Evolutionary conservation across 2,888 invertebrate species (phyloP).

Genomic region (Meiosimyza platycephala): DNA sequence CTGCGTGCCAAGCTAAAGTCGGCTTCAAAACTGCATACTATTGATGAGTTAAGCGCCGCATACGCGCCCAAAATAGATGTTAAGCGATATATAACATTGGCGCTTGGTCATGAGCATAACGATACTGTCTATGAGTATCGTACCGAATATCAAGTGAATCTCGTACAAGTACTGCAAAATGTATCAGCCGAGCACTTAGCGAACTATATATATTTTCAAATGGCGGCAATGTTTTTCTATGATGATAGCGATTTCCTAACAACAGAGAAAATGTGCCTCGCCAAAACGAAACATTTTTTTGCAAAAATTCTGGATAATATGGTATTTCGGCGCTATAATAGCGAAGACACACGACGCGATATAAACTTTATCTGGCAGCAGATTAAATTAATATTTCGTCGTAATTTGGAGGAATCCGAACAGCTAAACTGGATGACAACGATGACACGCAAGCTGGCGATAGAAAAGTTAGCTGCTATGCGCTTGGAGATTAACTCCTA

Average conservation of each 20-base stretch:
- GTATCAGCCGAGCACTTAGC: constrained; percentile 51
- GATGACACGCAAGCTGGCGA: constrained; percentile 47
- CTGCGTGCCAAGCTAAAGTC: constrained; percentile 46
- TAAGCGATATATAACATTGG: constrained; percentile 51
- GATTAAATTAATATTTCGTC: constrained; percentile 51
- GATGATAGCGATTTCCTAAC: constrained; percentile 35
- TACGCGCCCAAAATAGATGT: constrained; percentile 52
- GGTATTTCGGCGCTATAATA: constrained; percentile 51
- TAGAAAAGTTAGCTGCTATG: constrained; percentile 53
- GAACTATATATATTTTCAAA: constrained; percentile 58
- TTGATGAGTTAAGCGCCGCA: constrained; percentile 44
- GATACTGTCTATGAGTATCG: constrained; percentile 55
- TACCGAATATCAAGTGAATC: constrained; percentile 52
- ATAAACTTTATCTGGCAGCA: constrained; percentile 56
- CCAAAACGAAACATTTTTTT: constrained; percentile 50
- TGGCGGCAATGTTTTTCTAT: constrained; percentile 54
- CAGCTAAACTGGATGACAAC: constrained; percentile 51
- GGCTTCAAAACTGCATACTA: constrained; percentile 45
- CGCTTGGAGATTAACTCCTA: constrained; percentile 51
- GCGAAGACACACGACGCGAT: constrained; percentile 50
- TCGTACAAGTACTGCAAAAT: constrained; percentile 45
- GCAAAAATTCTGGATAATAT: constrained; percentile 57
- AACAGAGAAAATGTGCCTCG: constrained; percentile 51
- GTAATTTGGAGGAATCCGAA: constrained; percentile 44
- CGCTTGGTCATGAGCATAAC: constrained; percentile 49